Evolutionary conservation across 64 coral and sea anemone species (phyloP).

Genomic region (Stichodactyla helianthus): DNA sequence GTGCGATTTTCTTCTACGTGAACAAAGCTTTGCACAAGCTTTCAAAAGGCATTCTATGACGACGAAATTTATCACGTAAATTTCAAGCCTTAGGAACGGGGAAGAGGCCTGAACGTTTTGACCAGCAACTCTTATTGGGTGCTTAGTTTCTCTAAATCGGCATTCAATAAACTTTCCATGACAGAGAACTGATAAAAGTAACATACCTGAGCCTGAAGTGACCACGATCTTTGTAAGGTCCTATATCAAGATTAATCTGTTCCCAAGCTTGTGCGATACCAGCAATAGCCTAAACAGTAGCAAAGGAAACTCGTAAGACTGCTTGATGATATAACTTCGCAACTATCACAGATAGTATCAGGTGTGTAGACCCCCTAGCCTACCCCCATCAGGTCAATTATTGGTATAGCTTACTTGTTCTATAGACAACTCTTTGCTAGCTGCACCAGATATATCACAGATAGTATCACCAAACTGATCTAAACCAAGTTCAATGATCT

Average conservation of each 20-base stretch:
- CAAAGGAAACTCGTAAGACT: neutral
- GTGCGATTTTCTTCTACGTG: too few species aligned
- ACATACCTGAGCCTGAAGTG: conserved; percentile 89
- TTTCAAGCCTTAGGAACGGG: too few species aligned
- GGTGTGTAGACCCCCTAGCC: neutral
- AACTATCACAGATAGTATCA: neutral
- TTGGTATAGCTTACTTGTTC: conserved; percentile 53
- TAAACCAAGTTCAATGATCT: conserved; percentile 93
- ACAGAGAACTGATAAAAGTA: neutral
- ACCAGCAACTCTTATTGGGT: too few species aligned
- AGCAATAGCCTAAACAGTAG: conserved; percentile 53
- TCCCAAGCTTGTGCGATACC: conserved; percentile 87
- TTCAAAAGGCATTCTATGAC: too few species aligned
- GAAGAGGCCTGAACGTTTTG: too few species aligned
- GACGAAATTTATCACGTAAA: too few species aligned
- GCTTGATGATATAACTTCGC: neutral
- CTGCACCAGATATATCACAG: conserved; percentile 88
- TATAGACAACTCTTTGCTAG: conserved; percentile 96
- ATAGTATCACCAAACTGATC: conserved; percentile 96
- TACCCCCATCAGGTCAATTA: neutral
- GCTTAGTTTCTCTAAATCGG: neutral
- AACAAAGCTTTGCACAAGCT: too few species aligned
- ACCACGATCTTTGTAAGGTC: conserved; percentile 97
- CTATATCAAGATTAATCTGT: conserved; percentile 80
- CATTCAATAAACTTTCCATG: neutral